Percentiles rank a stretch among this genome's conserved stretches.
Evolutionary conservation across 1,140 invertebrate species (phyloP).

Genomic region (Hypsibius dujardini): DNA sequence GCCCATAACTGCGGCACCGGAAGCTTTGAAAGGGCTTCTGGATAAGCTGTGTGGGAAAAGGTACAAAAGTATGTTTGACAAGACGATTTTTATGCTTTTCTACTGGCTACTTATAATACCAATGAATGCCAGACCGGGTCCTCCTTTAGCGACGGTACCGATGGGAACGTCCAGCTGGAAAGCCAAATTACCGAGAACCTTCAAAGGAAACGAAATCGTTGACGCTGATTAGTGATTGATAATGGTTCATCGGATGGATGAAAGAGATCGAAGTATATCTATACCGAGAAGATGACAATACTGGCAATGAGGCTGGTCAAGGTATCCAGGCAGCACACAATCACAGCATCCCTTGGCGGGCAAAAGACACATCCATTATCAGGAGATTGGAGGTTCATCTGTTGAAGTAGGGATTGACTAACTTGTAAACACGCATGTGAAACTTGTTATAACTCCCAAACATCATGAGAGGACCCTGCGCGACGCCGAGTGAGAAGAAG

Average conservation of each 20-base stretch:
- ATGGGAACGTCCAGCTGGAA: conserved; percentile 38
- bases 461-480: conserved; percentile 55
- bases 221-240: too few species aligned
- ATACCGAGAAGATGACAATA: conserved; percentile 64
- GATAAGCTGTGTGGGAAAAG: conserved; percentile 27
- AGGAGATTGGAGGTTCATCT: background rate
- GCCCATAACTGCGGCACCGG: conserved; percentile 36
- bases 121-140: background rate
- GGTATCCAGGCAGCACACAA: conserved; percentile 38
- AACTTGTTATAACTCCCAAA: conserved; percentile 67
- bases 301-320: conserved; percentile 61
- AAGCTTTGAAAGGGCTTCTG: conserved; percentile 32
- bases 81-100: too few species aligned
- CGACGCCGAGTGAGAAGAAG: conserved; percentile 63
- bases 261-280: too few species aligned
- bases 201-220: too few species aligned
- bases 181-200: conserved; percentile 41
- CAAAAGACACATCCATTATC: background rate
- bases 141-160: conserved; percentile 41
- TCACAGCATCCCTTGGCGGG: conserved; percentile 36
- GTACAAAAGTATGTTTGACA: too few species aligned
- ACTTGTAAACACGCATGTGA: conserved; percentile 64
- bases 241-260: too few species aligned
- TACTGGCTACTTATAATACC: too few species aligned
- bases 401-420: conserved; percentile 23